Conservation (phyloP, 2,113 vertebrate genomes). For the Campylomormyrus numenius region DNA sequence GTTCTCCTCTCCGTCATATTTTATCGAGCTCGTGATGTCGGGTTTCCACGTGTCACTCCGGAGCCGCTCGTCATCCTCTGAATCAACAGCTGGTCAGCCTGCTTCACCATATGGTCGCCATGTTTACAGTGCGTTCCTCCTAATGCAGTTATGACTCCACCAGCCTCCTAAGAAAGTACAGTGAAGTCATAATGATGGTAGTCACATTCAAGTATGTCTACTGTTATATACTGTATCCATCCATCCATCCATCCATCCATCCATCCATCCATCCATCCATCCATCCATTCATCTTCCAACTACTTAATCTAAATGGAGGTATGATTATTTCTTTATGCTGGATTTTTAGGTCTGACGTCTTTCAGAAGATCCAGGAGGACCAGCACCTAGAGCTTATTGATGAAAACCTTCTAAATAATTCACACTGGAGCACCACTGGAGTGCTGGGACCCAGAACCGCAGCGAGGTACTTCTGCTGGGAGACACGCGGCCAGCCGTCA, state of each 20-base stretch:
- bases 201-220: neutral
- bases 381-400: neutral
- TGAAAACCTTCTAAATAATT: slow-evolving; percentile 13
- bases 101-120: neutral
- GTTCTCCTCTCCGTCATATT: neutral
- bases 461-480: neutral
- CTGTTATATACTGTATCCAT: neutral
- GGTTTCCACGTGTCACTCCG: neutral
- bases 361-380: neutral
- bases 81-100: neutral
- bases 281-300: neutral
- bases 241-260: neutral
- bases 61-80: neutral
- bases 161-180: neutral
- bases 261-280: neutral
- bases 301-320: neutral
- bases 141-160: neutral
- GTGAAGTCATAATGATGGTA: neutral
- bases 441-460: neutral
- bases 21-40: neutral
- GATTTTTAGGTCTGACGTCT: neutral
- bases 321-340: neutral
- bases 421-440: neutral
- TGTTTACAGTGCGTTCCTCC: neutral
- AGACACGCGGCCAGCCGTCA: neutral